Percentiles rank a stretch among this genome's conserved stretches.
Conservation (phyloP, 2,888 invertebrate genomes). For the Melikaiella ostensackeni region DNA sequence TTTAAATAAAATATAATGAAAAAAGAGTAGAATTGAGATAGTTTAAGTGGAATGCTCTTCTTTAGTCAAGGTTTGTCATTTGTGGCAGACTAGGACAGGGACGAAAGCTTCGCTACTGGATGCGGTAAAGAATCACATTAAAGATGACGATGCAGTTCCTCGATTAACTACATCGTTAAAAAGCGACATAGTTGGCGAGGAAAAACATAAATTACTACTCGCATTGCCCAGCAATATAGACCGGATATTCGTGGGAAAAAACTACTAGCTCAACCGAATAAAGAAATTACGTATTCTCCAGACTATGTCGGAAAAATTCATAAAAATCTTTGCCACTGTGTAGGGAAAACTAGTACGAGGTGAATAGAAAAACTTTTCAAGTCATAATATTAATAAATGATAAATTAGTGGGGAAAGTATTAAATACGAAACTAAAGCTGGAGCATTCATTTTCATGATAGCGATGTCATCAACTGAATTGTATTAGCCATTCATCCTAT, state of each 20-base stretch:
- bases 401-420: too few relatives aligned
- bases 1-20: background rate
- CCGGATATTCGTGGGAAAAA: constrained; percentile 42
- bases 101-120: constrained; percentile 31
- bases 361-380: too few relatives aligned
- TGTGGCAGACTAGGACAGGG: background rate
- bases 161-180: constrained; percentile 65
- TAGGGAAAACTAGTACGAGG: too few relatives aligned
- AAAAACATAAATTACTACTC: constrained; percentile 66
- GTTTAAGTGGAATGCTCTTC: background rate
- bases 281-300: constrained; percentile 47
- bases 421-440: too few relatives aligned
- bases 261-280: constrained; percentile 49
- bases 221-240: constrained; percentile 42
- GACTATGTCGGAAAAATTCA: background rate
- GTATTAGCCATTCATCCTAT: too few relatives aligned
- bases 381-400: too few relatives aligned
- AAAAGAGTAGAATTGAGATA: background rate
- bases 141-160: constrained; percentile 64
- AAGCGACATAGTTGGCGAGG: constrained; percentile 46
- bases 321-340: background rate
- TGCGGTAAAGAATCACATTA: constrained; percentile 59
- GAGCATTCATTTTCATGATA: too few relatives aligned
- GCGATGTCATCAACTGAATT: too few relatives aligned
- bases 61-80: constrained; percentile 13